Evolutionary conservation across 1,140 invertebrate genomes (phyloP).

Genomic region (Propsilocerus akamusi): DNA sequence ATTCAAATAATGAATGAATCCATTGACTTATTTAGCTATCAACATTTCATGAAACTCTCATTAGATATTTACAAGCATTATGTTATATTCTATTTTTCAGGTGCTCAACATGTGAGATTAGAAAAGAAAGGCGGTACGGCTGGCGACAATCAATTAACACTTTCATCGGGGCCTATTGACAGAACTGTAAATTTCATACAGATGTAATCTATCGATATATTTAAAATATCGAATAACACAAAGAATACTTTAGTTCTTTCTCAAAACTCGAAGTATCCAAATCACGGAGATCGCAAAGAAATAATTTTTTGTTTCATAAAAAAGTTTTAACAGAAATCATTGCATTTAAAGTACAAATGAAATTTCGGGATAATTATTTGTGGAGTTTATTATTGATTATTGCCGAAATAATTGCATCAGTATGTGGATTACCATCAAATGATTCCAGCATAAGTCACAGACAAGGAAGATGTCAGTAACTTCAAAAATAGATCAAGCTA

Average conservation of each 20-base stretch:
- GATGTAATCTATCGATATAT: background rate
- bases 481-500: background rate
- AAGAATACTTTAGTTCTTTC: background rate
- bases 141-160: background rate
- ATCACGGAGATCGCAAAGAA: background rate
- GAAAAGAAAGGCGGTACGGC: background rate
- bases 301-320: background rate
- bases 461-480: background rate
- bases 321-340: background rate
- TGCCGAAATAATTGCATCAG: background rate
- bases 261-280: background rate
- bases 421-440: background rate
- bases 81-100: no score
- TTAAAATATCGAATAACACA: background rate
- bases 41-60: no score
- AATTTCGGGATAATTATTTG: background rate
- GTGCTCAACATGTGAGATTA: no score
- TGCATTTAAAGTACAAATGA: no score
- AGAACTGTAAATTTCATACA: background rate
- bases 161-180: background rate
- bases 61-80: no score
- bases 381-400: background rate
- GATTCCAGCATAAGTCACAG: background rate
- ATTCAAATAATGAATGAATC: background rate
- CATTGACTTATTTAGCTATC: no score